A percentile compares a stretch with the other conserved stretches of the same genome.
phyloP scores from a whole-genome alignment of 53 echinoderm and acorn worm genomes.

The Holothuria scabra region DNA sequence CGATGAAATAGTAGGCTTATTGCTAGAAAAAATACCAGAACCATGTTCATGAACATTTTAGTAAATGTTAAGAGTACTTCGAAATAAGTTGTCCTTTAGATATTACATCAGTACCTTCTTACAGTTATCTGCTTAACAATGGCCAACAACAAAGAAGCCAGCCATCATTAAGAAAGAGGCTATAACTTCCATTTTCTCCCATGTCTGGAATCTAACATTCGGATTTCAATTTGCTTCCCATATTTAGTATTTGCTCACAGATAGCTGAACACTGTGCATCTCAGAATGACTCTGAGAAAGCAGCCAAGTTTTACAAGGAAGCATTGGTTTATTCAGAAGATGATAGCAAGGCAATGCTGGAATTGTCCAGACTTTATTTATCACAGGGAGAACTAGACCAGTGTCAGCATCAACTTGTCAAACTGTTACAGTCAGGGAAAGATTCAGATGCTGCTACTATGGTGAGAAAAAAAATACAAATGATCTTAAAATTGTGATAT shows the following conservation, averaged over 20 bases:
- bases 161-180: too few species aligned
- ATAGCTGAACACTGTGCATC: constrained; percentile 88
- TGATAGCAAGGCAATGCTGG: constrained; percentile 94
- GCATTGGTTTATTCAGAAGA: constrained; percentile 88
- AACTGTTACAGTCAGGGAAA: constrained; percentile 79
- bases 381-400: constrained; percentile 88
- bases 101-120: too few species aligned
- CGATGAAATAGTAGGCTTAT: too few species aligned
- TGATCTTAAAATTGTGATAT: too few species aligned
- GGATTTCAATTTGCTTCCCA: neutral
- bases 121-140: too few species aligned
- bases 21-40: too few species aligned
- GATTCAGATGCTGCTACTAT: constrained; percentile 92
- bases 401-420: constrained; percentile 97
- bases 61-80: too few species aligned
- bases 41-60: too few species aligned
- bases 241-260: constrained; percentile 87
- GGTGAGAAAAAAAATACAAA: constrained; percentile 51
- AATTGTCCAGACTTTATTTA: constrained; percentile 84
- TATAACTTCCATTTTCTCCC: too few species aligned
- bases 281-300: constrained; percentile 84
- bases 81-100: too few species aligned
- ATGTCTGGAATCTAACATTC: neutral
- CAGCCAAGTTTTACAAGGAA: constrained; percentile 98
- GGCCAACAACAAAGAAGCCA: too few species aligned